A percentile compares a stretch with the other conserved stretches of the same genome.
phyloP scores from a whole-genome alignment of 2,888 invertebrate genomes.

The Thereva unica region DNA sequence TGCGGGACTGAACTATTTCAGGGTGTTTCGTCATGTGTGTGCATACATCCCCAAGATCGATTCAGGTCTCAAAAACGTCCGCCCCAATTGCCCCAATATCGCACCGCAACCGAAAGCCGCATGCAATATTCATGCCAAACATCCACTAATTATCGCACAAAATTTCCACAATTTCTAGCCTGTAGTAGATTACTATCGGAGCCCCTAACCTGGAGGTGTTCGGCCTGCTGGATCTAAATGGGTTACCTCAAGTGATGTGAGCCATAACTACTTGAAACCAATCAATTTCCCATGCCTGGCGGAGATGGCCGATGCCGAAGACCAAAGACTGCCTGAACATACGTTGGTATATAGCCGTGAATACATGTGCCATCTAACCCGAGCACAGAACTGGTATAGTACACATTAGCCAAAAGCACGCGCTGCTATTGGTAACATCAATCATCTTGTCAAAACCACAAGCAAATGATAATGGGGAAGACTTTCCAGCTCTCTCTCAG shows the following conservation, averaged over 20 bases:
- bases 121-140: too few species aligned
- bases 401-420: constrained; percentile 35
- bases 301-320: constrained; percentile 12
- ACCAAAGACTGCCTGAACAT: not conserved
- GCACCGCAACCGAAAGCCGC: too few species aligned
- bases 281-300: constrained; percentile 22
- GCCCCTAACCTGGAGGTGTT: constrained; percentile 5
- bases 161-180: constrained; percentile 7
- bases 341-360: too few species aligned
- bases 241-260: constrained; percentile 7
- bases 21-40: too few species aligned
- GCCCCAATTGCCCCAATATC: too few species aligned
- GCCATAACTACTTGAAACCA: constrained; percentile 31
- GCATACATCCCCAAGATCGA: too few species aligned
- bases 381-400: not conserved
- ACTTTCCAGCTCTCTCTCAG: constrained; percentile 4
- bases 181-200: constrained; percentile 13
- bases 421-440: constrained; percentile 46
- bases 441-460: constrained; percentile 48
- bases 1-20: too few species aligned
- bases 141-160: constrained; percentile 16
- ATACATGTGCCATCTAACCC: too few species aligned
- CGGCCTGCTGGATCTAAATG: constrained; percentile 2
- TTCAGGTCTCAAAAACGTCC: too few species aligned
- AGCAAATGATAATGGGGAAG: constrained; percentile 36